These are phyloP conservation scores for Apus apus DNA, from an alignment of 2,113 vertebrate genomes.

Conservation along the genomic window DNA sequence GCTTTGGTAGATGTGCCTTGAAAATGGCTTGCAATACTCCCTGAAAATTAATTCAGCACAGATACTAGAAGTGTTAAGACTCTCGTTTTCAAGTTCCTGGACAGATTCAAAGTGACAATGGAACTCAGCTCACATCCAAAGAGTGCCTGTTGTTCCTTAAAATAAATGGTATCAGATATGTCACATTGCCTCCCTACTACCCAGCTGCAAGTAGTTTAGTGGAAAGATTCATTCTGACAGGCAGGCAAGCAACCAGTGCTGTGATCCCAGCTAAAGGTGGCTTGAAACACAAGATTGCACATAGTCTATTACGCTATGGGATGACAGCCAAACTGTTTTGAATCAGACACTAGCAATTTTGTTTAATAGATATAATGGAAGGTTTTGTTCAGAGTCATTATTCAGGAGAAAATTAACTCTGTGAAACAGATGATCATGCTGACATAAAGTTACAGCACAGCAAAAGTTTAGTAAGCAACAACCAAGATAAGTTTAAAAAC, in stretches of 20 bases:
- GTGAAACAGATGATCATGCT: not conserved
- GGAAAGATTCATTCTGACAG: not conserved
- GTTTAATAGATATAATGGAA: not conserved
- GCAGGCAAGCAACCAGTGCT: not conserved
- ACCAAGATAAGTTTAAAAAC: not conserved
- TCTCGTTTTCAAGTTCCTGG: conserved; percentile 7
- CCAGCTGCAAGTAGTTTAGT: not conserved
- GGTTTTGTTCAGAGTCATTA: not conserved
- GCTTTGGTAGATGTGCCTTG: not conserved
- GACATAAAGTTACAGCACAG: not conserved
- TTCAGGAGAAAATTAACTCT: not conserved
- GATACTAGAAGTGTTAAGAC: conserved; percentile 4
- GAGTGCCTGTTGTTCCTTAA: not conserved
- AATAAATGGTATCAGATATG: not conserved
- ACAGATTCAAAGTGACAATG: conserved; percentile 30
- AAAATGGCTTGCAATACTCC: not conserved
- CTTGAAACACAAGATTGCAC: not conserved
- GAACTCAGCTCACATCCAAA: conserved; percentile 34
- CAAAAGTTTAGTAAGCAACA: not conserved
- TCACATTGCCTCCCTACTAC: not conserved
- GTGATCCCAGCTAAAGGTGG: not conserved
- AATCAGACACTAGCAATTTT: not conserved
- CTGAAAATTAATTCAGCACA: not conserved
- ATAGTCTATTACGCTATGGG: not conserved
- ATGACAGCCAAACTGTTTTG: not conserved